phyloP scores from a whole-genome alignment of 1,140 invertebrate species.

The Asobara japonica region DNA sequence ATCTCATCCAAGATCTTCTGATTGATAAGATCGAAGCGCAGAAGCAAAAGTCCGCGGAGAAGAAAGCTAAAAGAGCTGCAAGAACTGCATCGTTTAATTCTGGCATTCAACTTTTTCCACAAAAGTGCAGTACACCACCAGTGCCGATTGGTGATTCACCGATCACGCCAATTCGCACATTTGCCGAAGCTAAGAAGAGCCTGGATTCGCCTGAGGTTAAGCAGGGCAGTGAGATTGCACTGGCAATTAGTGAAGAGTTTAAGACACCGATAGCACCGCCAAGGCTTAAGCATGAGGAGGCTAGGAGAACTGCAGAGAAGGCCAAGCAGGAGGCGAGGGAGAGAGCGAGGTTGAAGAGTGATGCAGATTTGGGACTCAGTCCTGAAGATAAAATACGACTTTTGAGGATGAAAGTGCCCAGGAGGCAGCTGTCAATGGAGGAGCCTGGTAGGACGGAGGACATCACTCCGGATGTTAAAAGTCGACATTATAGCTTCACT shows the following conservation, averaged over 20 bases:
- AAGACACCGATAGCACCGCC: slow-evolving; percentile 65
- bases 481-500: slow-evolving; percentile 51
- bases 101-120: slow-evolving; percentile 42
- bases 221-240: neutral
- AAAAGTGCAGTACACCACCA: slow-evolving; percentile 38
- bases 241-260: slow-evolving; percentile 39
- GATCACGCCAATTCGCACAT: slow-evolving; percentile 48
- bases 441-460: slow-evolving; percentile 49
- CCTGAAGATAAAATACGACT: slow-evolving; percentile 75
- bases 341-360: slow-evolving; percentile 75
- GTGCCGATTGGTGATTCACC: slow-evolving; percentile 41
- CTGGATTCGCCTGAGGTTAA: slow-evolving; percentile 29
- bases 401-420: slow-evolving; percentile 65
- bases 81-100: slow-evolving; percentile 56
- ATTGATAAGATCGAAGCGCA: slow-evolving; percentile 80
- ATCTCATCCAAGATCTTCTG: slow-evolving; percentile 79
- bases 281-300: slow-evolving; percentile 63
- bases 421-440: slow-evolving; percentile 57
- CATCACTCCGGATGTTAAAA: slow-evolving; percentile 50
- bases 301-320: slow-evolving; percentile 69
- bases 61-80: slow-evolving; percentile 64
- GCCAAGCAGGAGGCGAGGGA: slow-evolving; percentile 74
- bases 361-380: slow-evolving; percentile 78
- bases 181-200: slow-evolving; percentile 48
- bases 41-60: slow-evolving; percentile 73